Base-by-base conservation (phyloP, 2,113 vertebrate genomes). In the Entelurus aequoreus region DNA sequence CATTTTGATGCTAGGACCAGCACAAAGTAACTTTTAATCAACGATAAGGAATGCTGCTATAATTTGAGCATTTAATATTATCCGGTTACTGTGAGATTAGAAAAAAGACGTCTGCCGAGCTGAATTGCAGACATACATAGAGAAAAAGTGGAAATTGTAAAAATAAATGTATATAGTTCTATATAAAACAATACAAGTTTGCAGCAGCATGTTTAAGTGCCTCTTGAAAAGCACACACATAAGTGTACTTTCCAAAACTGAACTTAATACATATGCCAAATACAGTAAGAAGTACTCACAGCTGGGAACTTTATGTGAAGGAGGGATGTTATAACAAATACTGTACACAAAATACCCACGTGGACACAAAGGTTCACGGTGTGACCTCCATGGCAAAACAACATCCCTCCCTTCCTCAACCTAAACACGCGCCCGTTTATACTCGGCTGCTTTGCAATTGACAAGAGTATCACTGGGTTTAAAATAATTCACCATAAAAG, bases 161-260 rank as follows among this genome's bases (percentile, higher is more conserved):
- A 69, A 68, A 72, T 75, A 80, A 60, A 72, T 75, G 62, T 76
- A 79, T 70, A 76, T 79, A 66, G 75, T 48, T 54, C 38, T 71
- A 76, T 76, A 79, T 79, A 80, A 71, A 84, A 85, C 66, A 69
- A 76, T 60, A 79, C 79, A 79, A 67, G 72, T 78, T 72, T 78
- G 67, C 82, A 84, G 86, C 83, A 86, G 83, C 71, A 69, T 71
- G 60, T 53, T 73, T 63, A 48, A 65, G 68, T 68, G 69, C 48
- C 59, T 71, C 68, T 46, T 62, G 47, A 68, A 60, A 40, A 46
- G 40, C 65, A 73, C 69, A 57, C 54, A 73, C 65, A 68, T 13
- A 10, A 70, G 66, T 57, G 60, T 21, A n/a, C 15, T 60, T 60
- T 67, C 36, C 35, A 50, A 76, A 70, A 72, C 59, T 56, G 62